A percentile compares a stretch with the other conserved stretches of the same genome.
phyloP scores from a whole-genome alignment of 1,140 invertebrate genomes.

The Nilaparvata lugens region DNA sequence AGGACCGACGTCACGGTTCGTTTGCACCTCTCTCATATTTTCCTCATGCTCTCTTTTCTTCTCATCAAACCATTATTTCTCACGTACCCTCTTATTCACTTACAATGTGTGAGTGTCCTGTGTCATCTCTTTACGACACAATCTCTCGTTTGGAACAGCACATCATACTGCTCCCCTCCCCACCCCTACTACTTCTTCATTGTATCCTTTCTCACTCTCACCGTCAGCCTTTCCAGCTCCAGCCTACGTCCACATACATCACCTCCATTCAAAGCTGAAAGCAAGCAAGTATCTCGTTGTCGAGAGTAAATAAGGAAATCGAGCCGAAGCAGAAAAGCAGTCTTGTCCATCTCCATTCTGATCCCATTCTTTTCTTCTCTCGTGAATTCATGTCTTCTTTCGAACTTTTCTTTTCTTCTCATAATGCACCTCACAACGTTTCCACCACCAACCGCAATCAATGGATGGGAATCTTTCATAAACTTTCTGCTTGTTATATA shows the following conservation, averaged over 20 bases:
- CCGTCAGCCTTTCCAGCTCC: conserved; percentile 23
- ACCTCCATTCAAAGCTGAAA: not conserved
- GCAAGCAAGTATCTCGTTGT: too few relatives aligned
- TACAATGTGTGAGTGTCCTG: not conserved
- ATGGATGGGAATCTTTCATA: too few relatives aligned
- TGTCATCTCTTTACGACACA: not conserved
- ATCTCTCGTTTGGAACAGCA: conserved; percentile 5
- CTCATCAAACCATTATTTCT: not conserved
- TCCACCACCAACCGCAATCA: too few relatives aligned
- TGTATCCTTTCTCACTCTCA: too few relatives aligned
- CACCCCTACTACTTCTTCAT: conserved; percentile 12
- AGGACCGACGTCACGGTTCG: conserved; percentile 13
- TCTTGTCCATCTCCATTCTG: too few relatives aligned
- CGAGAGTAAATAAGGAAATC: too few relatives aligned
- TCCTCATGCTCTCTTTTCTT: conserved; percentile 7
- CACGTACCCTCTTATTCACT: conserved; percentile 8
- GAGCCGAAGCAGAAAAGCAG: too few relatives aligned
- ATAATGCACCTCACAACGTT: too few relatives aligned
- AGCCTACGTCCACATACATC: conserved; percentile 4
- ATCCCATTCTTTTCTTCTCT: too few relatives aligned
- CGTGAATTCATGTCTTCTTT: too few relatives aligned
- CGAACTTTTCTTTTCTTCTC: too few relatives aligned
- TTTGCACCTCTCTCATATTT: conserved; percentile 20
- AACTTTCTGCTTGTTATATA: too few relatives aligned
- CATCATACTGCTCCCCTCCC: conserved; percentile 17